These are phyloP conservation scores for Gambusia yucatana DNA, from an alignment of 2,797 vertebrate species.

Conservation along the genomic window DNA sequence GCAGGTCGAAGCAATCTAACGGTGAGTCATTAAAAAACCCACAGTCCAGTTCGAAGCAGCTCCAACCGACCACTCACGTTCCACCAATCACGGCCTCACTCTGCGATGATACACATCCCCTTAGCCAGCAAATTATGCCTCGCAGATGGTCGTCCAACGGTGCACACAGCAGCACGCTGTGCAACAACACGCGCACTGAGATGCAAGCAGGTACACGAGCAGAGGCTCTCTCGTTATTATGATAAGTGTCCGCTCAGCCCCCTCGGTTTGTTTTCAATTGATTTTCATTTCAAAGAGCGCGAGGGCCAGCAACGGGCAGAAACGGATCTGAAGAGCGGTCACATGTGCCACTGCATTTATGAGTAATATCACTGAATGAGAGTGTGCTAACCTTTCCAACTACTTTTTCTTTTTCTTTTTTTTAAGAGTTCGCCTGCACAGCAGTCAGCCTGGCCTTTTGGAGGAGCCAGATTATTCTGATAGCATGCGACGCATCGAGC, in stretches of 20 bases:
- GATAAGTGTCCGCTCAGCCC: constrained; percentile 63
- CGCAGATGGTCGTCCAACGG: constrained; percentile 27
- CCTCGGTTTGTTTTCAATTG: constrained; percentile 60
- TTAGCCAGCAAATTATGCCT: constrained; percentile 23
- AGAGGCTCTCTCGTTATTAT: constrained; percentile 59
- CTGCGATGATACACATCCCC: constrained; percentile 35
- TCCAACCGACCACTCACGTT: constrained; percentile 11
- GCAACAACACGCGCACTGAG: constrained; percentile 20
- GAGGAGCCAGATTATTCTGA: constrained; percentile 39
- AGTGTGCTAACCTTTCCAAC: constrained; percentile 39
- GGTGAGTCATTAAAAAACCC: background rate
- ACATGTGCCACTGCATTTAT: constrained; percentile 41
- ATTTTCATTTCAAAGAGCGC: constrained; percentile 71
- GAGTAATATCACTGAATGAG: constrained; percentile 12
- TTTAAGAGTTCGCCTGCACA: constrained; percentile 21
- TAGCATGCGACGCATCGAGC: constrained; percentile 34
- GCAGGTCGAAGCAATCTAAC: background rate
- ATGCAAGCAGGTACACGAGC: constrained; percentile 13
- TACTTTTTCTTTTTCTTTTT: constrained; percentile 14
- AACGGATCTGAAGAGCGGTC: constrained; percentile 54
- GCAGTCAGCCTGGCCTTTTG: constrained; percentile 56
- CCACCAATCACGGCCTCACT: constrained; percentile 22
- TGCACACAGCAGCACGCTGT: constrained; percentile 18
- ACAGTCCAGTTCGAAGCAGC: constrained; percentile 19
- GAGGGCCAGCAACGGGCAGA: constrained; percentile 39